Evolutionary conservation across 2,888 invertebrate genomes (phyloP), one percentile per base, ranked within the genome.

Genomic region (Aphelenchoides bicaudatus): DNA sequence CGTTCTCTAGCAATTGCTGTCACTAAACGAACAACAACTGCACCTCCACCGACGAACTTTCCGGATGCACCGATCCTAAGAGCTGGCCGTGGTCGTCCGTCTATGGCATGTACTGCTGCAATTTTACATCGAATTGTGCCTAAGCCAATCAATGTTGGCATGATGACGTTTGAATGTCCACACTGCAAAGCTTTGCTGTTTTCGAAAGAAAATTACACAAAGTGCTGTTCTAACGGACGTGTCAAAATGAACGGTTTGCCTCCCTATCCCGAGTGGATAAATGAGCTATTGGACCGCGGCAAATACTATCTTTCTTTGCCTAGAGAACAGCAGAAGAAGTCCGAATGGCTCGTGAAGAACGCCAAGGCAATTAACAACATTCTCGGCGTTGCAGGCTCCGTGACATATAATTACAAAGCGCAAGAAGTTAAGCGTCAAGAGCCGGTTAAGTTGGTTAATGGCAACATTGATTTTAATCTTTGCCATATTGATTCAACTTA

Each of bases 371-470:
- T 43, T n/a, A 43, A 43, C 43, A n/a, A 8, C 6, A 19, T 19
- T 6, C 10, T 43, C 16, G 43, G 21, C 8, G 16, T 43, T 43
- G 43, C 21, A n/a, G n/a, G n/a, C n/a, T n/a, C n/a, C n/a, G n/a
- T n/a, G n/a, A n/a, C n/a, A n/a, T n/a, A n/a, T n/a, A n/a, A n/a
- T n/a, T n/a, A n/a, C n/a, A n/a, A n/a, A n/a, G n/a, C n/a, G n/a
- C n/a, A n/a, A n/a, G n/a, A n/a, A n/a, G 43, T 10, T 19, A 25
- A 21, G 10, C 16, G 23, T 25, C 21, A 25, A 43, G 43, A 19
- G 23, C 43, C 43, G 43, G 43, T 43, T 6, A 19, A 43, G 23
- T 21, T 43, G 43, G 23, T 43, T 25, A 43, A 43, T 21, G 43
- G 43, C 23, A 43, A 19, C 23, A 21, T 43, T 19, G 16, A 8